A percentile compares a stretch with the other conserved stretches of the same genome.
These are phyloP conservation scores for Drosophila seclusa DNA, from an alignment of 2,888 invertebrate genomes.

Conservation along the genomic window DNA sequence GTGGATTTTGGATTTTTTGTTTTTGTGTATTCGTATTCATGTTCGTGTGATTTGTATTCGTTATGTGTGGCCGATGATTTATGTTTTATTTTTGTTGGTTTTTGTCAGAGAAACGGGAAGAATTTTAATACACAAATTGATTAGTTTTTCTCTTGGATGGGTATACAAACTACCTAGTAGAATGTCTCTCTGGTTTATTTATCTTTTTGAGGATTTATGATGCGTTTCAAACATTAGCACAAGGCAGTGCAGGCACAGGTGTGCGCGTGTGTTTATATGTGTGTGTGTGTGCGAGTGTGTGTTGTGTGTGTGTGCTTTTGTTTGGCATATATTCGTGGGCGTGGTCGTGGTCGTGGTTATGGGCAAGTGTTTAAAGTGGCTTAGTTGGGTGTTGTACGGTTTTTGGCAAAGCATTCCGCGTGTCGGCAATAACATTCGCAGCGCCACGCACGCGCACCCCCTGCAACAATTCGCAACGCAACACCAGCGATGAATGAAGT, in stretches of 20 bases:
- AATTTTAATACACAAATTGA: constrained; percentile 63
- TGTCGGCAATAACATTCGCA: constrained; percentile 61
- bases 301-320: constrained; percentile 17
- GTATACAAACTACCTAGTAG: constrained; percentile 28
- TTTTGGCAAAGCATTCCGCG: constrained; percentile 78
- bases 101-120: constrained; percentile 59
- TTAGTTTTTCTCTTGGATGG: constrained; percentile 54
- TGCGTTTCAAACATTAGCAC: constrained; percentile 49
- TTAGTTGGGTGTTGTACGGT: constrained; percentile 76
- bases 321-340: constrained; percentile 16
- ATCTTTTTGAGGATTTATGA: constrained; percentile 14
- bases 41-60: constrained; percentile 28
- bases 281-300: constrained; percentile 13
- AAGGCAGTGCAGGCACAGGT: constrained; percentile 53
- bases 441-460: constrained; percentile 48
- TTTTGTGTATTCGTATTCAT: constrained; percentile 32
- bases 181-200: constrained; percentile 21
- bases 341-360: constrained; percentile 23
- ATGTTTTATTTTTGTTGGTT: constrained; percentile 14
- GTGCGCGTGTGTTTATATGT: constrained; percentile 51
- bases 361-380: constrained; percentile 64
- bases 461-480: constrained; percentile 55
- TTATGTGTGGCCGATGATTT: constrained; percentile 30
- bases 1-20: constrained; percentile 44
- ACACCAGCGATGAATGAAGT: constrained; percentile 20